phyloP scores from a whole-genome alignment of 2,888 invertebrate species.

The Nomada lathburiana region DNA sequence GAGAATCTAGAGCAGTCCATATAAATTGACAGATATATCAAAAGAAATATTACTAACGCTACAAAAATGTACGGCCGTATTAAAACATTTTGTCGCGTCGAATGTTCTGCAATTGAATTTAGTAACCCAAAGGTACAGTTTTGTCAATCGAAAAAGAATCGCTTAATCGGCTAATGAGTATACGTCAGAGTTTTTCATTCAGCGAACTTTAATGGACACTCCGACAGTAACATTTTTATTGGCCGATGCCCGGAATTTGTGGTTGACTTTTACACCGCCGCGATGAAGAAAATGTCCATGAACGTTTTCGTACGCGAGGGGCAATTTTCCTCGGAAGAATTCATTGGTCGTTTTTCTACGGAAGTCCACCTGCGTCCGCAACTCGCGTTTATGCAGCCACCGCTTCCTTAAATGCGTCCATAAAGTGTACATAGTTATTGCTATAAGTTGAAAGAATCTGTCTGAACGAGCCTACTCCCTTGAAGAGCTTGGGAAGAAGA shows the following conservation, averaged over 20 bases:
- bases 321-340: constrained; percentile 73
- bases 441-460: constrained; percentile 62
- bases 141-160: background rate
- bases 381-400: constrained; percentile 61
- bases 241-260: constrained; percentile 15
- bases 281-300: constrained; percentile 64
- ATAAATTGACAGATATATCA: too few species aligned
- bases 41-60: too few species aligned
- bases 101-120: background rate
- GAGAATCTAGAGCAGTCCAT: too few species aligned
- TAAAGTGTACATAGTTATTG: constrained; percentile 66
- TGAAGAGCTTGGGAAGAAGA: background rate
- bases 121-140: background rate
- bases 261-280: constrained; percentile 52
- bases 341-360: constrained; percentile 70
- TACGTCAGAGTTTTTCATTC: constrained; percentile 22
- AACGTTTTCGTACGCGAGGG: constrained; percentile 55
- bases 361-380: constrained; percentile 74
- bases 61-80: too few species aligned
- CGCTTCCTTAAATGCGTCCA: constrained; percentile 59
- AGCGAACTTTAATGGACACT: constrained; percentile 12
- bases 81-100: too few species aligned
- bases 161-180: constrained; percentile 9
- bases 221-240: constrained; percentile 44
- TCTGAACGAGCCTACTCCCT: constrained; percentile 22